Conservation (phyloP, 2,888 invertebrate species). For the Drosophila paracracens region DNA sequence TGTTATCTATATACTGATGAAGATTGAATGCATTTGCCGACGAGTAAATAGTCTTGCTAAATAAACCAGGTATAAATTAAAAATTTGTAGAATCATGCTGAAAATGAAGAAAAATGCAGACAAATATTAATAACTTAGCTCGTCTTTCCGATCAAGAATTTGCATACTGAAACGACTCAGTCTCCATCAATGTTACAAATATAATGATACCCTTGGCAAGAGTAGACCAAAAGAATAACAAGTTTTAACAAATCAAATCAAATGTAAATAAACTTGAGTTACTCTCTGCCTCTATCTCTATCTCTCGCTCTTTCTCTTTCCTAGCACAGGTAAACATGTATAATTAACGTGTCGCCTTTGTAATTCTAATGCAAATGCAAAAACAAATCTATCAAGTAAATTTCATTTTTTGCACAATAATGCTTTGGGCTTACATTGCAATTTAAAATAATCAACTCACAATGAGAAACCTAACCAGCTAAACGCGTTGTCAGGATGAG, state of each 20-base stretch:
- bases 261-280: too few species aligned
- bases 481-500: conserved; percentile 25
- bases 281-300: background rate
- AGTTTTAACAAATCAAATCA: background rate
- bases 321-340: too few species aligned
- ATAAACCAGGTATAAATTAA: background rate
- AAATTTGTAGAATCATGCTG: background rate
- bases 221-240: background rate
- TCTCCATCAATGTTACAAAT: background rate
- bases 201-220: background rate
- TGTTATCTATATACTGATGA: background rate
- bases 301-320: background rate
- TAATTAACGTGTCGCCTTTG: background rate
- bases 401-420: conserved; percentile 1
- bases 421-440: background rate
- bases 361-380: too few species aligned
- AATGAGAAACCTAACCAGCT: conserved; percentile 9
- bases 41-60: background rate
- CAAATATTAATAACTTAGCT: background rate
- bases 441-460: conserved; percentile 16
- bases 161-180: background rate
- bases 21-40: background rate
- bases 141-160: background rate
- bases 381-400: background rate
- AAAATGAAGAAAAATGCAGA: background rate